Evolutionary conservation across 2,113 vertebrate genomes (phyloP).

Genomic region (Ciconia boyciana): DNA sequence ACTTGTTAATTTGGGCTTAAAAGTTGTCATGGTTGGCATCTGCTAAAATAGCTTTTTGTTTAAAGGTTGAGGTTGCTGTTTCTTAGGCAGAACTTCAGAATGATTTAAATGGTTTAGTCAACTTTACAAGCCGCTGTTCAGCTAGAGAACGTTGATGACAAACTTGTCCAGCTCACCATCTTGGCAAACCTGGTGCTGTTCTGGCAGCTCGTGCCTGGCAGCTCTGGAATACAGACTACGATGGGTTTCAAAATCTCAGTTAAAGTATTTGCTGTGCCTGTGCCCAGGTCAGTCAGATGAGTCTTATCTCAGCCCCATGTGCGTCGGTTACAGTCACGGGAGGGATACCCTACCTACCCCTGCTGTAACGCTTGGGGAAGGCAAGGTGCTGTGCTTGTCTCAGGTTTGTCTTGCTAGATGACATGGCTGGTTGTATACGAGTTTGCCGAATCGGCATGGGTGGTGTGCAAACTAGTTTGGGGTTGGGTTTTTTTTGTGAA

Average conservation of each 20-base stretch:
- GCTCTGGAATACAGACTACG: neutral
- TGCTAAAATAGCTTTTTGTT: neutral
- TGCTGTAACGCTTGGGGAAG: neutral
- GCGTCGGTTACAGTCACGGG: accelerated
- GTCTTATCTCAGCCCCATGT: neutral
- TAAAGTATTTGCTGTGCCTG: neutral
- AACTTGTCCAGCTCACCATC: neutral
- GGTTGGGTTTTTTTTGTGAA: neutral
- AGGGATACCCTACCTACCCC: neutral
- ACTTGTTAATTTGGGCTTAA: accelerated
- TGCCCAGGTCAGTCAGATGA: neutral
- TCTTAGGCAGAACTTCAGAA: neutral
- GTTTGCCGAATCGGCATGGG: too few relatives aligned
- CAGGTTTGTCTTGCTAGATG: neutral
- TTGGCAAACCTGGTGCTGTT: neutral
- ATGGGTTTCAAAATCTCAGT: too few relatives aligned
- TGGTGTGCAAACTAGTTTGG: neutral
- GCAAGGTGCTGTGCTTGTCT: neutral
- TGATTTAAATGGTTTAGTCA: neutral
- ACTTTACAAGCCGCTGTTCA: too few relatives aligned
- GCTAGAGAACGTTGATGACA: accelerated
- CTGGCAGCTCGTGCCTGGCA: neutral
- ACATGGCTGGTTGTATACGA: accelerated
- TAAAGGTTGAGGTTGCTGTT: neutral
- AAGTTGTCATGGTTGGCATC: too few relatives aligned